Evolutionary conservation across 1,140 invertebrate species (phyloP), one percentile per base, ranked within the genome.

Genomic region (Macrotrachela quadricornifera): DNA sequence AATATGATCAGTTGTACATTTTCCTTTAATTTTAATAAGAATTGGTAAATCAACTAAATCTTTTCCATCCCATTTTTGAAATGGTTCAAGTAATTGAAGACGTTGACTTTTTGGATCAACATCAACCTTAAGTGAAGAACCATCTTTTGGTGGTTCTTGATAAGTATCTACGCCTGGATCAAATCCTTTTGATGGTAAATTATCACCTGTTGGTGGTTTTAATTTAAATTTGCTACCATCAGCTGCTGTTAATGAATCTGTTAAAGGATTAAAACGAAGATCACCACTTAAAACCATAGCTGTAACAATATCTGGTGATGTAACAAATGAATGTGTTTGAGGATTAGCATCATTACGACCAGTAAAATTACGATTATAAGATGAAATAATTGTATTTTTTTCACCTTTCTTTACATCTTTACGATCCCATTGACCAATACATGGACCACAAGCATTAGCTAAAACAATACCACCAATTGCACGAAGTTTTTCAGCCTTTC

Each of bases 371-470:
- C 92, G 76, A 68, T 99, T 99, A 75, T 97, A 99, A 1, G 92
- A 97, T 13, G 86, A 95, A 18, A 99, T 91, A 67, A 99, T 99
- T 2, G 94, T 99, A 70, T 99, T 99, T 73, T 96, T 96, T 56
- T 97, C 91, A 43, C 92, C 92, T 68, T 96, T 97, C 71, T 94
- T 92, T 13, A 95, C 80, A 69, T 99, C 92, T 65, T 87, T 75
- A 50, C 73, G 61, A 36, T 56, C 40, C 45, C 45, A 56, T 49
- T 49, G 45, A 39, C 50, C 30, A 45, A 54, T 57, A 37, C 46
- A 55, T 50, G 54, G 54, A 50, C 49, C 41, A 44, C 56, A 99
- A 18, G 94, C 94, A 69, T 97, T 97, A 1, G 92, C 92, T 57
- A 99, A 72, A 2, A 99, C 88, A 54, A 78, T 74, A 39, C 81